Conservation (phyloP, 2,113 vertebrate species). For the Siniperca chuatsi region DNA sequence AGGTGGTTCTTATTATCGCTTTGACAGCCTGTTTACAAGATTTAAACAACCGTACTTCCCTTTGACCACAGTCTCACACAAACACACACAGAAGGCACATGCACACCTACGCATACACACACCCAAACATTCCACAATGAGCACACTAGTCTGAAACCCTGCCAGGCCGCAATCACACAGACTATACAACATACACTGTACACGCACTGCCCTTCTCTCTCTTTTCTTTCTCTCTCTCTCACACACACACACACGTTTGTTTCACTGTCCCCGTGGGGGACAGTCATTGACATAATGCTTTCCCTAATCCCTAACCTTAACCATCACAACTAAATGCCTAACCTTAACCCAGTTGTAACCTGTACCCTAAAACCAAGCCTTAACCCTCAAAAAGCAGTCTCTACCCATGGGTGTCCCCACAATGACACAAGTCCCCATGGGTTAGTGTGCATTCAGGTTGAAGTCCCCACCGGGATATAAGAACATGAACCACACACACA, state of each 20-base stretch:
- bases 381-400: too few species aligned
- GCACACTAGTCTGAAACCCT: slow-evolving; percentile 8
- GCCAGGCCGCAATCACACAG: slow-evolving; percentile 11
- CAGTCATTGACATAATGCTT: too few species aligned
- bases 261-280: background rate
- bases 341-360: too few species aligned
- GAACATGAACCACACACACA: slow-evolving; percentile 1
- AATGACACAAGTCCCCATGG: too few species aligned
- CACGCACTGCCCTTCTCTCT: slow-evolving; percentile 4
- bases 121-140: slow-evolving; percentile 7
- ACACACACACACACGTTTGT: background rate
- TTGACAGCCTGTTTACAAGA: slow-evolving; percentile 55
- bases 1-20: slow-evolving; percentile 55
- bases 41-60: slow-evolving; percentile 56
- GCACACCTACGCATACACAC: background rate
- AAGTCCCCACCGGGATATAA: too few species aligned
- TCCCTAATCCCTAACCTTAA: too few species aligned
- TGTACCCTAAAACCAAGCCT: too few species aligned
- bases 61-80: slow-evolving; percentile 17
- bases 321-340: too few species aligned
- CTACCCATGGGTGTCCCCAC: too few species aligned
- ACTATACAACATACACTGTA: slow-evolving; percentile 19
- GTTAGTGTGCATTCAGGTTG: too few species aligned
- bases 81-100: slow-evolving; percentile 3
- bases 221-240: background rate